phyloP scores from a whole-genome alignment of 2,113 vertebrate genomes.

The Varanus komodoensis region DNA sequence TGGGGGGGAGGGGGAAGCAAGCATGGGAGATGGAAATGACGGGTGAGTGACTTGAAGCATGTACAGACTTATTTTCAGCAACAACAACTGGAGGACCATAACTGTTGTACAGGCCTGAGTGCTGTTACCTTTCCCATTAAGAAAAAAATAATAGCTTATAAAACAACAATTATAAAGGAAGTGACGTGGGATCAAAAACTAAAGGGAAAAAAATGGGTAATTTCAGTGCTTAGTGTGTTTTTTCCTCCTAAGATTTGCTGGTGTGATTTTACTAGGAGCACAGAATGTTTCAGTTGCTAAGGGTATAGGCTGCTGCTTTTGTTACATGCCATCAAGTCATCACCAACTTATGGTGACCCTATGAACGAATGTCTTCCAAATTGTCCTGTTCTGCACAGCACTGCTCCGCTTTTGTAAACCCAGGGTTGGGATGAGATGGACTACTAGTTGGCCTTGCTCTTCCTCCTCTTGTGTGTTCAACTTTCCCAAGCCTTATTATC shows the following conservation, averaged over 20 bases:
- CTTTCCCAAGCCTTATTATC: too few relatives aligned
- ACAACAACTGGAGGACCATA: neutral
- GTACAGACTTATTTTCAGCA: neutral
- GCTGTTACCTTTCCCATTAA: neutral
- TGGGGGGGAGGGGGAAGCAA: neutral
- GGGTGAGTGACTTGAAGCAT: neutral
- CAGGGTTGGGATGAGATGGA: too few relatives aligned
- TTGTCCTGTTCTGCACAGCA: too few relatives aligned
- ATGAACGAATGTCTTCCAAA: too few relatives aligned
- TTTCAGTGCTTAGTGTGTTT: neutral
- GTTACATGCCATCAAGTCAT: too few relatives aligned
- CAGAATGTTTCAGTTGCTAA: neutral
- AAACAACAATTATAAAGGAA: neutral
- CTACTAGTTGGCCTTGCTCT: too few relatives aligned
- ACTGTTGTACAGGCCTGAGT: neutral
- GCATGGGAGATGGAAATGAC: neutral
- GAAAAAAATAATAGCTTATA: neutral
- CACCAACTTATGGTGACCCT: too few relatives aligned
- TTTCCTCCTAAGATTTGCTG: neutral
- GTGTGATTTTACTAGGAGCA: neutral
- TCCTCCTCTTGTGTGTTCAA: too few relatives aligned
- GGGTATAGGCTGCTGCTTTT: too few relatives aligned
- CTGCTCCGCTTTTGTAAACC: too few relatives aligned
- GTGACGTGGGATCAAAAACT: neutral
- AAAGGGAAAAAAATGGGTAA: neutral